Conservation (phyloP, 2,888 invertebrate genomes). For the Amiota mariae region DNA sequence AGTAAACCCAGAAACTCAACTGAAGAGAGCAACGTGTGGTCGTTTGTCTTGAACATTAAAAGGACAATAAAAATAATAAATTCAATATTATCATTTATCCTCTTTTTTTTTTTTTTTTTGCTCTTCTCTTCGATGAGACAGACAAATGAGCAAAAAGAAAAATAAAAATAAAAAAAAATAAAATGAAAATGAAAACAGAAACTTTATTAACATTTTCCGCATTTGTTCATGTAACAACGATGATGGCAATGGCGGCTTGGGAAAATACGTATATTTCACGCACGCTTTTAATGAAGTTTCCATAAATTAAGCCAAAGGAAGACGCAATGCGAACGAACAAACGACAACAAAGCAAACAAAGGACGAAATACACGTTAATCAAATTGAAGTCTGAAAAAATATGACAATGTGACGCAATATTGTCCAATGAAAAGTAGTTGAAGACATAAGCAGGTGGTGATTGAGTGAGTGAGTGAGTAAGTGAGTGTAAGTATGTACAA, state of each 20-base stretch:
- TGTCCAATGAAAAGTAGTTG: no score
- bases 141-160: not conserved
- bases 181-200: slow-evolving; percentile 41
- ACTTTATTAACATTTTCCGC: slow-evolving; percentile 65
- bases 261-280: slow-evolving; percentile 49
- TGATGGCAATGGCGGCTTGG: not conserved
- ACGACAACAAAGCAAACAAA: not conserved
- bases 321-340: slow-evolving; percentile 30
- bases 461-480: not conserved
- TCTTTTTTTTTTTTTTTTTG: not conserved
- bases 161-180: no score
- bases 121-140: not conserved
- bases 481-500: slow-evolving; percentile 41
- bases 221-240: slow-evolving; percentile 50
- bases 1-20: not conserved
- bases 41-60: not conserved
- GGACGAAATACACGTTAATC: not conserved
- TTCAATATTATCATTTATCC: not conserved
- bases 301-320: slow-evolving; percentile 53
- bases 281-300: slow-evolving; percentile 61
- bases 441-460: no score
- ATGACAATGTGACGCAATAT: slow-evolving; percentile 43
- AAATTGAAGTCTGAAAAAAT: slow-evolving; percentile 63
- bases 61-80: not conserved
- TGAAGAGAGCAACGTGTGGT: not conserved